Evolutionary conservation across 2,113 vertebrate species (phyloP).

Genomic region (Cinclus mexicanus): DNA sequence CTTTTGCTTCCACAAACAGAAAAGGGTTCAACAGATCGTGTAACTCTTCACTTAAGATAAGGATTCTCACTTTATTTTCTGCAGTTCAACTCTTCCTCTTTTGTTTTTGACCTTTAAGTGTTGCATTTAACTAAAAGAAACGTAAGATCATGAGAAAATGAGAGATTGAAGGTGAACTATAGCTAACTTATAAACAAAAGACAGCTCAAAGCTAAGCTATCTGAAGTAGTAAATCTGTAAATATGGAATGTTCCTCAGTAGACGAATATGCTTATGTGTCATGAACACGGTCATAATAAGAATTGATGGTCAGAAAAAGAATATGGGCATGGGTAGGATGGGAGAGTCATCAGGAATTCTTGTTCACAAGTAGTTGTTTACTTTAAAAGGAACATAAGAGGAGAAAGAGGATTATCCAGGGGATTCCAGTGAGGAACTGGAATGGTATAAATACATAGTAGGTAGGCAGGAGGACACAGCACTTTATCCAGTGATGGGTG

Average conservation of each 20-base stretch:
- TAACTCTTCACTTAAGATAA: background rate
- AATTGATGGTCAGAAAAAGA: background rate
- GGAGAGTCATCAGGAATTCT: background rate
- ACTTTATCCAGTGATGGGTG: background rate
- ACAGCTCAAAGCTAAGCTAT: background rate
- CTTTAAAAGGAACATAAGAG: background rate
- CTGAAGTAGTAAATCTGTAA: background rate
- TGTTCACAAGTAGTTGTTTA: background rate
- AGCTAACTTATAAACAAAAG: background rate
- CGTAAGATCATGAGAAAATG: background rate
- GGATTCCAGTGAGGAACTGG: background rate
- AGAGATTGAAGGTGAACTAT: background rate
- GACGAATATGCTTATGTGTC: background rate
- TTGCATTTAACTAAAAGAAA: background rate
- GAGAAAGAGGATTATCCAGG: background rate
- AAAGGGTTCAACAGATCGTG: background rate
- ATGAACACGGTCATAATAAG: background rate
- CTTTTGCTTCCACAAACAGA: slow-evolving; percentile 7
- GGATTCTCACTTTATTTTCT: background rate
- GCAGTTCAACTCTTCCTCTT: background rate
- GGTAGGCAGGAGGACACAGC: background rate
- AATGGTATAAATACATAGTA: background rate
- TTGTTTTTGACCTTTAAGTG: background rate
- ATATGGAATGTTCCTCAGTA: background rate
- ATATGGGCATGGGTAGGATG: background rate